A percentile compares a stretch with the other conserved stretches of the same genome.
These are phyloP conservation scores for Thripadectes ignobilis DNA, from an alignment of 2,797 vertebrate species.

Conservation along the genomic window DNA sequence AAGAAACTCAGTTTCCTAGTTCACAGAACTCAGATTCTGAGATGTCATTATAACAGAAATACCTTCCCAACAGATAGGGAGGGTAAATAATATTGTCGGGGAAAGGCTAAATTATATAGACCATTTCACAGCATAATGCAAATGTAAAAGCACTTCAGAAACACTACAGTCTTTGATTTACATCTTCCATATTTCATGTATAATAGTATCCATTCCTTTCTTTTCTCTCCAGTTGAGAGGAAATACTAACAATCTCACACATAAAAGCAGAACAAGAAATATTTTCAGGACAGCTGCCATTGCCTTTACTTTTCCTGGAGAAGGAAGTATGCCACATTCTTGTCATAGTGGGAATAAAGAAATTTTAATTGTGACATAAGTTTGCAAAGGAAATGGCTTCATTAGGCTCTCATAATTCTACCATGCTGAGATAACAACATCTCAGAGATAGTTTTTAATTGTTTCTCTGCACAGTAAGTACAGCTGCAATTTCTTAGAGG, in stretches of 20 bases:
- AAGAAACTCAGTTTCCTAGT: not conserved
- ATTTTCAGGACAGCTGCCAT: not conserved
- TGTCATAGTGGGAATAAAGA: not conserved
- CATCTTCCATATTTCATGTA: not conserved
- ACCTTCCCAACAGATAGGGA: not conserved
- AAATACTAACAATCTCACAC: not conserved
- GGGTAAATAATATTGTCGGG: not conserved
- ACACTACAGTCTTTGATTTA: not conserved
- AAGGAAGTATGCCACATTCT: not conserved
- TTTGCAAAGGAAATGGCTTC: not conserved
- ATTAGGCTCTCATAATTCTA: not conserved
- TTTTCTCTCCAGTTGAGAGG: not conserved
- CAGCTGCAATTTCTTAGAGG: not conserved
- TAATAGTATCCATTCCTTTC: not conserved
- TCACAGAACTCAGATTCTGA: not conserved
- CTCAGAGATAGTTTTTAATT: not conserved
- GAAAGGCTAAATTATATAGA: not conserved
- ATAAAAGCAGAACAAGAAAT: not conserved
- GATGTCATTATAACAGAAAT: not conserved
- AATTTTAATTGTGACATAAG: not conserved
- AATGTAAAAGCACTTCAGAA: not conserved
- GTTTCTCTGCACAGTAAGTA: not conserved
- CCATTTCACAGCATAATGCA: not conserved
- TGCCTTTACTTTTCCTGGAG: not conserved
- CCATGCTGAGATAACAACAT: not conserved